phyloP scores from a whole-genome alignment of 35 echinoderm and acorn worm species.

The Anneissia japonica region DNA sequence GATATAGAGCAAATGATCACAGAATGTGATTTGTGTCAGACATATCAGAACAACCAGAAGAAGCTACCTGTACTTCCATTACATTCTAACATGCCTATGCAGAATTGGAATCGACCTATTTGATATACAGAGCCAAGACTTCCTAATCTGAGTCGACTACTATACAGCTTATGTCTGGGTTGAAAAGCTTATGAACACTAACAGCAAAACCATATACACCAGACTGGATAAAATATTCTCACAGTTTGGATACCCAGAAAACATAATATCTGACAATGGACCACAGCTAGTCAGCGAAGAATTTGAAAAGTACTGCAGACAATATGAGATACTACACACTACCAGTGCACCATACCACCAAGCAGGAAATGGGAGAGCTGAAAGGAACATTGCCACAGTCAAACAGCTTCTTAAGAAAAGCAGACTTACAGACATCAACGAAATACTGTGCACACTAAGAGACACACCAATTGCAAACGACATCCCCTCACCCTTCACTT shows the following conservation, averaged over 20 bases:
- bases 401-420: too few species aligned
- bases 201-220: too few species aligned
- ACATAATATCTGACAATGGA: neutral
- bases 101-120: too few species aligned
- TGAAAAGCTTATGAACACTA: too few species aligned
- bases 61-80: conserved; percentile 26
- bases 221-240: too few species aligned
- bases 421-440: too few species aligned
- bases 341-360: conserved; percentile 4
- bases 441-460: neutral
- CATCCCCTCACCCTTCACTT: neutral
- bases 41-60: conserved; percentile 16
- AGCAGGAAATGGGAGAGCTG: conserved; percentile 17
- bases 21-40: conserved; percentile 24
- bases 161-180: too few species aligned
- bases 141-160: too few species aligned
- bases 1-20: conserved; percentile 31
- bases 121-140: too few species aligned
- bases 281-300: neutral
- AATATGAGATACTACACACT: neutral
- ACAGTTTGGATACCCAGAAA: neutral
- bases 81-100: too few species aligned
- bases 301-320: neutral
- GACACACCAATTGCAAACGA: neutral
- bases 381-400: too few species aligned